Evolutionary conservation across 2,888 invertebrate species (phyloP), one percentile per base, ranked within the genome.

Genomic region (Trichopoda pennipes): DNA sequence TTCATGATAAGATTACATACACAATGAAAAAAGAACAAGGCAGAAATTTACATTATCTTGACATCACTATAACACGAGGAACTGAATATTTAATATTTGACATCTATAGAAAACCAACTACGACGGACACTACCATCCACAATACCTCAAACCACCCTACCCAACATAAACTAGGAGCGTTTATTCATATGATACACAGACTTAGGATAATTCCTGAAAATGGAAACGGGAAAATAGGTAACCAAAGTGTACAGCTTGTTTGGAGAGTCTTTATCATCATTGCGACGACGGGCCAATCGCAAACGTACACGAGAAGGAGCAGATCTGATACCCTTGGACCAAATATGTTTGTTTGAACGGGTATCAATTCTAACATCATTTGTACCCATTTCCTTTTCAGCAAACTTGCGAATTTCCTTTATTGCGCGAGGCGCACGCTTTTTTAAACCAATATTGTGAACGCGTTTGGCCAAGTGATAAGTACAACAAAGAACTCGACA

Each of bases 241-340:
- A 99, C 98, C 86, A 99, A 94, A 28, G 99, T 99, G 93, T 97
- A 99, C 91, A 99, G 92, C 93, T 99, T 99, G 93, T 99, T 96
- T 68, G 96, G 95, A 9, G 99, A 98, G 92, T 99, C 99, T 92
- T 99, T 99, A 92, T 99, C 99, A 89, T 99, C 99, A 90, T 99
- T 99, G 87, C 99, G 95, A 91, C 98, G 95, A 88, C 99, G 95
- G 81, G 99, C 97, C 85, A 99, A 93, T 89, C 99, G 95, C 60
- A 99, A 99, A 84, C 99, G 95, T 64, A 99, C 95, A 85, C 99
- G 95, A 95, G 97, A 99, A 85, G 99, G 99, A 84, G 99, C 99
- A 92, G 99, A 99, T 92, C 99, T 97, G 91, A 99, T 96, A 91
- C 99, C 99, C 93, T 98, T 97, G 68, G 98, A 98, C 99, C 99